phyloP scores from a whole-genome alignment of 2,888 invertebrate species.

The Monoplex corrugatus region DNA sequence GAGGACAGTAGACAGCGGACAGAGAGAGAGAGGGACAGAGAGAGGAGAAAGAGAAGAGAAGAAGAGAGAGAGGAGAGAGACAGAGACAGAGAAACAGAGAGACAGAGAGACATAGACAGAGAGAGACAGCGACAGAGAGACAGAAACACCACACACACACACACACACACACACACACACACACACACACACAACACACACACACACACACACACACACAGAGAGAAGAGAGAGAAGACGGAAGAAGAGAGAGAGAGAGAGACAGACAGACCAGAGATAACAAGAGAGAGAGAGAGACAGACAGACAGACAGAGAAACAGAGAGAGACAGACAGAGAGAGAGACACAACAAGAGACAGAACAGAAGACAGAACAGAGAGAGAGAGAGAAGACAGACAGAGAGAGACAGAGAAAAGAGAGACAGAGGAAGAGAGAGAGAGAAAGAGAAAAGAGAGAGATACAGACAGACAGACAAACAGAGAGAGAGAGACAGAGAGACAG shows the following conservation, averaged over 20 bases:
- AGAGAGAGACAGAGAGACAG: background rate
- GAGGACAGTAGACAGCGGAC: background rate
- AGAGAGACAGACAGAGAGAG: background rate
- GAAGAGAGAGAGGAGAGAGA: background rate
- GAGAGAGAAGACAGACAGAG: background rate
- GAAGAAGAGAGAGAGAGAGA: slow-evolving; percentile 1
- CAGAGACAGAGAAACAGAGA: background rate
- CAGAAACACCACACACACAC: background rate
- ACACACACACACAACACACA: too few species aligned
- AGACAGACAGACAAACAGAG: background rate
- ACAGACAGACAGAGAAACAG: background rate
- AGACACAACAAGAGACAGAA: too few species aligned
- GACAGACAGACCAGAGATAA: background rate
- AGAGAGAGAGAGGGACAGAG: background rate
- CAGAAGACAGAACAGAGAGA: too few species aligned
- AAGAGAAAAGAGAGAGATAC: background rate
- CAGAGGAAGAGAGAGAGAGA: background rate
- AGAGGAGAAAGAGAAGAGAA: background rate
- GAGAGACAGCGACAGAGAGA: background rate
- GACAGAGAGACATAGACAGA: background rate
- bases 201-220: background rate
- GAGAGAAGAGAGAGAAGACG: too few species aligned
- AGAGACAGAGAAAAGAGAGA: background rate
- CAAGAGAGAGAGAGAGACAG: background rate
- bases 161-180: background rate